phyloP scores from a whole-genome alignment of 2,888 invertebrate genomes.

The Tethea ocularis region DNA sequence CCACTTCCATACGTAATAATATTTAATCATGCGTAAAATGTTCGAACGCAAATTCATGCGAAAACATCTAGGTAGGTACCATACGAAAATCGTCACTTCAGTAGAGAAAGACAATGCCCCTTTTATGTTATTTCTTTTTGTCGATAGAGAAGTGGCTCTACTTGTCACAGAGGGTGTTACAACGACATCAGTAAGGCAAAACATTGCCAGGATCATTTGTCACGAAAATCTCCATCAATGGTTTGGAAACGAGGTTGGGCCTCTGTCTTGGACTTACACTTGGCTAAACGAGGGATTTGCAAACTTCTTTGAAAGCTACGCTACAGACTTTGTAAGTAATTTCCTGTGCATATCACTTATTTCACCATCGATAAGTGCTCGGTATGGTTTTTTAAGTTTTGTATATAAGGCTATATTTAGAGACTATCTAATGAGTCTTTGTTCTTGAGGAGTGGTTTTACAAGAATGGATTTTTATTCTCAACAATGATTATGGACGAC shows the following conservation, averaged over 20 bases:
- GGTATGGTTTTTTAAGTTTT: too few relatives aligned
- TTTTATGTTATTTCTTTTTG: background rate
- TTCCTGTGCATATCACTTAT: background rate
- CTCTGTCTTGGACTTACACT: slow-evolving; percentile 87
- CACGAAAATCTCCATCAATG: slow-evolving; percentile 89
- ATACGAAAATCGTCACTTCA: too few relatives aligned
- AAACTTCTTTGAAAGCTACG: slow-evolving; percentile 86
- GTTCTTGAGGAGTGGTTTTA: too few relatives aligned
- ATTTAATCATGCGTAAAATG: background rate
- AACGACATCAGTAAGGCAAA: slow-evolving; percentile 64
- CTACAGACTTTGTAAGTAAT: slow-evolving; percentile 77
- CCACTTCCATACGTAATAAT: too few relatives aligned
- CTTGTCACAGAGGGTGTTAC: slow-evolving; percentile 69
- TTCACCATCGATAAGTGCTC: too few relatives aligned
- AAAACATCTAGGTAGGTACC: too few relatives aligned
- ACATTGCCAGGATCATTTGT: slow-evolving; percentile 80
- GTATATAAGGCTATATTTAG: too few relatives aligned
- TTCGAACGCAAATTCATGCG: too few relatives aligned
- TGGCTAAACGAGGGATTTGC: slow-evolving; percentile 92
- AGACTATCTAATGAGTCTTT: too few relatives aligned
- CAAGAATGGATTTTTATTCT: too few relatives aligned
- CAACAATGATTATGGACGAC: too few relatives aligned
- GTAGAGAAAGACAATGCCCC: background rate
- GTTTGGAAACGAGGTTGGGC: slow-evolving; percentile 90
- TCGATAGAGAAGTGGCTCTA: slow-evolving; percentile 70